Base-by-base conservation (phyloP, 2,888 invertebrate species). In the Pasiphila rectangulata region DNA sequence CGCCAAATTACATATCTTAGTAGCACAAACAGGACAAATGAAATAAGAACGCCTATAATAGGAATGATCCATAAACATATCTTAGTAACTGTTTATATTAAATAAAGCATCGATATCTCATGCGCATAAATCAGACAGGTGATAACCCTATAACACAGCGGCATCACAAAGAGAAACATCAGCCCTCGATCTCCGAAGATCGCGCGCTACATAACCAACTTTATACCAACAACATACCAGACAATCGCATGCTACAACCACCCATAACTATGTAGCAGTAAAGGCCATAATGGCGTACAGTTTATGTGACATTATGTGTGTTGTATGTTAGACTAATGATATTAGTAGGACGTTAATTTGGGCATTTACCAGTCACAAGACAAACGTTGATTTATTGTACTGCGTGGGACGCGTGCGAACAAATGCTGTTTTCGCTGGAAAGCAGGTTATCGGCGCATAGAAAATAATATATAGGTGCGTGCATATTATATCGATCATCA, bases 271-370 rank as follows among this genome's bases (percentile, higher is more conserved):
- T 37, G n/a, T 20, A 6, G 19, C 12, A 21, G 27, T 54, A 51
- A 45, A 41, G 51, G 44, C 46, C 27, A 46, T 51, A 51, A 50
- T 51, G 41, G 51, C 24, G 4, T 39, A 23, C 49, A 44, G 44
- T 44, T 67, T 64, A 64, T 62, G 58, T 54, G 61, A 58, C 53
- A 57, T 59, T 62, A 60, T 54, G 55, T 55, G 54, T 57, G 54
- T 46, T 43, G 44, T 61, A 57, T 57, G 58, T 62, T 70, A 61
- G 62, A 70, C 65, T 72, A 70, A 71, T 70, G 71, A 66, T 59
- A 59, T 59, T 59, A 54, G 55, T 59, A 54, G 54, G 63, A 67
- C 65, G 64, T 71, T 65, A 64, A 61, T 70, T 70, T 68, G 61
- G 54, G 32, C 54, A 47, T 41, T 59, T 66, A 56, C 47, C 43